Base-by-base conservation (phyloP, 2,888 invertebrate genomes). In the Meteorus colon region DNA sequence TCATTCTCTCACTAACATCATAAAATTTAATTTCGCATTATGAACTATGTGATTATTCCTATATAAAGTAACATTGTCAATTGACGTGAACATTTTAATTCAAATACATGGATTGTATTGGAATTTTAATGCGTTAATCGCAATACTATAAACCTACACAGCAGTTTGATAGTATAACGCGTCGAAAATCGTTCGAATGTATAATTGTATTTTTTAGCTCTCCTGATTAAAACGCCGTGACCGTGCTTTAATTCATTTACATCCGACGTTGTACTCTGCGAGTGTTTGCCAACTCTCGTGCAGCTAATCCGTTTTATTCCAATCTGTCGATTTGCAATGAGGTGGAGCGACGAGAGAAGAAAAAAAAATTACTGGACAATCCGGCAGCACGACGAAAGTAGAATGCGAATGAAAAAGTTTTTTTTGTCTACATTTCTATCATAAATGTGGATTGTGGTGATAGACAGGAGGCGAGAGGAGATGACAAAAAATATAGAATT, bases 211-310 rank as follows among this genome's bases (percentile, higher is more conserved):
- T 74, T 74, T 74, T 69, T 59, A 71, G 55, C 62, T 62, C n/a
- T 75, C n/a, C 66, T 75, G 67, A 75, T 75, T 75, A 75, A 66
- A 75, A 71, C 48, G 65, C 70, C 71, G 70, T 75, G 75, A 63
- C 62, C 41, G 70, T 37, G 41, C 55, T 75, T 70, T 75, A 72
- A 75, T 75, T 72, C 67, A 75, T 75, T 75, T 72, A 71, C 65
- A 75, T 75, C 62, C 60, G 55, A 45, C 41, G n/a, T 27, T 60
- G 66, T 60, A 48, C 37, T 45, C 59, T 59, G 4, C 41, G 45
- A 65, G 41, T 72, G 75, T 75, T 75, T 75, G 75, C 72, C 75
- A 75, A 71, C 60, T 67, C 72, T 72, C 67, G 60, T 48, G 59
- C 72, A 55, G 37, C 66, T 75, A 75, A 75, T 75, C 75, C 66